Evolutionary conservation across 2,113 vertebrate genomes (phyloP), one percentile per base, ranked within the genome.

Genomic region (Coturnix japonica): DNA sequence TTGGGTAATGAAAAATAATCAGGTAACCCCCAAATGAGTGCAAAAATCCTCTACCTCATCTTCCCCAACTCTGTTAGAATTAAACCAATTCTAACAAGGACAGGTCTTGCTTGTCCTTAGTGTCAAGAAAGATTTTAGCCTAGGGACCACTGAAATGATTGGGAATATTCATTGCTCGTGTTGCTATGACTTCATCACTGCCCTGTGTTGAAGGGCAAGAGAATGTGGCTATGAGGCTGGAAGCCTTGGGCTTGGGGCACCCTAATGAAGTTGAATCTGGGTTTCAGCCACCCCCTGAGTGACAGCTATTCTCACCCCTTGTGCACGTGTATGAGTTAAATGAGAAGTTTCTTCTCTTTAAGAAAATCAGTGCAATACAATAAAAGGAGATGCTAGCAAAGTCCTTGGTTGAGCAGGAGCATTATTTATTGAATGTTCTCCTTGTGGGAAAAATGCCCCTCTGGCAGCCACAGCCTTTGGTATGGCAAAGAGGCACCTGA

Each of bases 381-480:
- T 21, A 70, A 88, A 76, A 22, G n/a, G 59, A 79, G 28, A 57
- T 44, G 81, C 43, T 47, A 44, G 17, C 30, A 33, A 73, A 73
- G 46, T 56, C 87, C 87, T 91, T 91, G 63, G 37, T 4, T 37
- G 80, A 86, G 61, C 61, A 46, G 31, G 8, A 85, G 33, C 22
- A 16, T 21, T 20, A 67, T 74, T 83, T 87, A 57, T 47, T 71
- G 1, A 17, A 49, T 6, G 21, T 23, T 69, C 33, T 61, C 67
- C 74, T 89, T n/a, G 71, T 9, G 25, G 65, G 81, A 87, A 95
- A 53, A 92, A 89, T 57, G 49, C 9, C 64, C 67, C 4, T 41
- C 54, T 31, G 37, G 33, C 30, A n/a, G 61, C 35, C 14, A 31
- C 33, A 12, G 53, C 37, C 28, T 30, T 10, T 14, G 64, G 44